Evolutionary conservation across 1,140 invertebrate species (phyloP).

Genomic region (Halotydeus destructor): DNA sequence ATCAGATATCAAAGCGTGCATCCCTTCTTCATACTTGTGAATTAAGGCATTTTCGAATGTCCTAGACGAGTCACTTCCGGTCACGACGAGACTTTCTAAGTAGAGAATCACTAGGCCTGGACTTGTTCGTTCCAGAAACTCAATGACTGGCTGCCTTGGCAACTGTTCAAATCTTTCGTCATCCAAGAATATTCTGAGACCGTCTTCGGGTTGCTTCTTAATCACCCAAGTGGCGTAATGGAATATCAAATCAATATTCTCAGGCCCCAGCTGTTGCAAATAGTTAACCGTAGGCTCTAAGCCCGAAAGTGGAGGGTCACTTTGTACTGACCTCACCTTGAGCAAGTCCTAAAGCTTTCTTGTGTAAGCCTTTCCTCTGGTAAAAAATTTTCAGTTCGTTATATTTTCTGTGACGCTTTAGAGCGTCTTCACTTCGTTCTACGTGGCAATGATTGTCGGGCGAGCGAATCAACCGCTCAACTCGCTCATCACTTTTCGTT

Average conservation of each 20-base stretch:
- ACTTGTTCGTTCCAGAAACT: conserved; percentile 62
- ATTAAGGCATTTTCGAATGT: conserved; percentile 80
- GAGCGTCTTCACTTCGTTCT: conserved; percentile 71
- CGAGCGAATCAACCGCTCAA: conserved; percentile 68
- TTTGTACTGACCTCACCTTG: conserved; percentile 45
- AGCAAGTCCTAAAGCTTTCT: conserved; percentile 73
- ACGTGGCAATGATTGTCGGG: conserved; percentile 73
- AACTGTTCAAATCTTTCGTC: conserved; percentile 61
- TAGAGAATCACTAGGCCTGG: conserved; percentile 67
- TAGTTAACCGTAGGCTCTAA: conserved; percentile 67
- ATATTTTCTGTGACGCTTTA: conserved; percentile 65
- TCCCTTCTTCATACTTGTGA: conserved; percentile 53
- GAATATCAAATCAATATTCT: conserved; percentile 74
- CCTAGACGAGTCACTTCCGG: conserved; percentile 64
- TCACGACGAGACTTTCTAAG: conserved; percentile 72
- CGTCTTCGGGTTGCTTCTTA: conserved; percentile 61
- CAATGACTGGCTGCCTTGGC: conserved; percentile 63
- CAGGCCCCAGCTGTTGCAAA: conserved; percentile 64
- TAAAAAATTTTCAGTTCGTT: conserved; percentile 89
- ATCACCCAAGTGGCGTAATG: conserved; percentile 88
- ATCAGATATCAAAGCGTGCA: conserved; percentile 16
- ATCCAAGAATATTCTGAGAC: conserved; percentile 82
- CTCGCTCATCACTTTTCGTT: conserved; percentile 83
- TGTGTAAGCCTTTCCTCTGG: conserved; percentile 73
- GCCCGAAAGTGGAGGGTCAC: conserved; percentile 46